These are phyloP conservation scores for Notodromas monacha DNA, from an alignment of 2,888 invertebrate species.

Conservation along the genomic window DNA sequence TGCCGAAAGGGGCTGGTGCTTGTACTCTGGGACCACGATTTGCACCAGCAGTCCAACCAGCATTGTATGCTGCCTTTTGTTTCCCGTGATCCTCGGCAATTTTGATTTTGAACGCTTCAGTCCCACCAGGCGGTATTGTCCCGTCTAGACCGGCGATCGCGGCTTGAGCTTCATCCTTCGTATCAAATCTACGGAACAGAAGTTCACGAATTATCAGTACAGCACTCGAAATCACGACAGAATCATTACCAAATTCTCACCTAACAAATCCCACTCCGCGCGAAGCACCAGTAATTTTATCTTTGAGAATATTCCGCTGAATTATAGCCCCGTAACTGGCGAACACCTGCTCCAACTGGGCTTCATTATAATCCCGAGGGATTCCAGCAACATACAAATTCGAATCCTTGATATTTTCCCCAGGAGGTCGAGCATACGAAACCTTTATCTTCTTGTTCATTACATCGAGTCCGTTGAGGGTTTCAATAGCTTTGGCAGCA, in stretches of 20 bases:
- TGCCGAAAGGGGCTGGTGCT: too few species aligned
- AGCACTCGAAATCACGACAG: too few species aligned
- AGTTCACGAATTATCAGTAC: constrained; percentile 7
- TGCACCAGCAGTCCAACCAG: constrained; percentile 35
- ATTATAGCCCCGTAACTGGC: constrained; percentile 62
- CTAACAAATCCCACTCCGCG: constrained; percentile 72
- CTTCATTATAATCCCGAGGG: constrained; percentile 27
- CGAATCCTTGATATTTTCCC: constrained; percentile 67
- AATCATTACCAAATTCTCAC: constrained; percentile 18
- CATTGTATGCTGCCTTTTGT: constrained; percentile 39
- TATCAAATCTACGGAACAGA: constrained; percentile 39
- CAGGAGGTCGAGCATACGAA: constrained; percentile 62
- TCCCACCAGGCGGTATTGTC: constrained; percentile 48
- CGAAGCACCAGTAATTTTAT: constrained; percentile 54
- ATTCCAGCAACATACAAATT: constrained; percentile 75
- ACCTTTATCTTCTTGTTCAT: constrained; percentile 77
- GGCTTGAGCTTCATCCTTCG: constrained; percentile 56
- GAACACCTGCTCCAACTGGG: constrained; percentile 49
- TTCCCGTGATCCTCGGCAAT: constrained; percentile 57
- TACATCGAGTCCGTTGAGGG: constrained; percentile 52
- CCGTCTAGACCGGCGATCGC: constrained; percentile 48
- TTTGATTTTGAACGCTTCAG: constrained; percentile 48
- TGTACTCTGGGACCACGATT: too few species aligned
- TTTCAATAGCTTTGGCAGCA: constrained; percentile 49
- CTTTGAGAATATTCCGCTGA: constrained; percentile 60